These are phyloP conservation scores for Scolopax mira DNA, from an alignment of 2,113 vertebrate species.

Conservation along the genomic window DNA sequence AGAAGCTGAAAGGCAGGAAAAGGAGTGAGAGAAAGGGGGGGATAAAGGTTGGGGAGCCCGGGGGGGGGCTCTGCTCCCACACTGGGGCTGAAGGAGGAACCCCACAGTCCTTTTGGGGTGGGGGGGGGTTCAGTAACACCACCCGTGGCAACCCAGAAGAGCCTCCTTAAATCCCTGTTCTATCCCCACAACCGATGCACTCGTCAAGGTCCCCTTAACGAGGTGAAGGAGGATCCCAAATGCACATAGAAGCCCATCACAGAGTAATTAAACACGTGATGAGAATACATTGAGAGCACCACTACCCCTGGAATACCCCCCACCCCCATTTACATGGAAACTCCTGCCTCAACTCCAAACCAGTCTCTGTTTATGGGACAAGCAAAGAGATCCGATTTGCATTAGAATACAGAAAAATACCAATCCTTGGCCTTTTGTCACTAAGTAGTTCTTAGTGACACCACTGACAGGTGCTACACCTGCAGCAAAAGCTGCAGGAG, in stretches of 20 bases:
- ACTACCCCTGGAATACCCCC: background rate
- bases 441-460: rapidly evolving
- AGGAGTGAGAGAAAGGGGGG: too few species aligned
- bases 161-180: too few species aligned
- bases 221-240: background rate
- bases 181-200: background rate
- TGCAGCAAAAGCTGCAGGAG: background rate
- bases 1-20: too few species aligned
- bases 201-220: background rate
- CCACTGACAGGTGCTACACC: background rate
- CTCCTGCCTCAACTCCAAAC: background rate
- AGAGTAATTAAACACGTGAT: background rate
- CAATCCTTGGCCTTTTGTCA: background rate
- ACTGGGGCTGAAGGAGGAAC: too few species aligned
- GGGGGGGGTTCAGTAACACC: rapidly evolving
- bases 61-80: too few species aligned
- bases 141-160: background rate
- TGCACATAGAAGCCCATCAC: rapidly evolving
- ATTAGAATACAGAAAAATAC: background rate
- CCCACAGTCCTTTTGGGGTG: too few species aligned
- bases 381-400: background rate
- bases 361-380: background rate
- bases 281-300: background rate
- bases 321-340: background rate
- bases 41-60: too few species aligned